Conservation (phyloP, 2,113 vertebrate species). For the Pan troglodytes region DNA sequence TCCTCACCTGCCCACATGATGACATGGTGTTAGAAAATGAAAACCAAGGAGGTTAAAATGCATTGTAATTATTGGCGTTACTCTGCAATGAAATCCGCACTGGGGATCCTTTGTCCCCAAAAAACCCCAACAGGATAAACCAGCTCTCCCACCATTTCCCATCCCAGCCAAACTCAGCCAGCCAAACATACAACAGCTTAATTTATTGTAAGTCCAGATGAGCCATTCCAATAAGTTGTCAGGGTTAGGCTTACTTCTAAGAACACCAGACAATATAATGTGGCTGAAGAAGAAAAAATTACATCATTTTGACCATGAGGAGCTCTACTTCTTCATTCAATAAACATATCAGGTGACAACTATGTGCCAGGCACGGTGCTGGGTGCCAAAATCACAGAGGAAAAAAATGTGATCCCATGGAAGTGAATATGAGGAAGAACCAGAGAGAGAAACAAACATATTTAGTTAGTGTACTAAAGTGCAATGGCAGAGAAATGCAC, state of each 20-base stretch:
- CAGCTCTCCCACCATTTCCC: background rate
- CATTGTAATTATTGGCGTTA: background rate
- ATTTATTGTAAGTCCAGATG: background rate
- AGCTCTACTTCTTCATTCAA: background rate
- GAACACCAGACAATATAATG: background rate
- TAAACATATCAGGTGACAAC: background rate
- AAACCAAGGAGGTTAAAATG: background rate
- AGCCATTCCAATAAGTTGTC: background rate
- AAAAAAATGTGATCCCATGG: background rate
- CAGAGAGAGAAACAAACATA: background rate
- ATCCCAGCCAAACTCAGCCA: background rate
- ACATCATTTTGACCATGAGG: background rate
- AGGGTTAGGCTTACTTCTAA: constrained; percentile 23
- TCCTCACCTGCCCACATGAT: background rate
- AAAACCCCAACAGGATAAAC: background rate
- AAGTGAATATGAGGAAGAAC: background rate
- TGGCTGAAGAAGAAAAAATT: background rate
- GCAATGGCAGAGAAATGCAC: background rate
- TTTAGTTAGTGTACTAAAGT: background rate
- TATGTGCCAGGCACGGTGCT: background rate
- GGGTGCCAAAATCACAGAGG: background rate
- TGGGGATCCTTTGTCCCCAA: background rate
- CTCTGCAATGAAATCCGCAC: background rate
- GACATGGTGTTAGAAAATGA: constrained; percentile 5
- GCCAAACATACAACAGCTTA: background rate